Base-by-base conservation (phyloP, 2,888 invertebrate species). In the Erynnis tages region DNA sequence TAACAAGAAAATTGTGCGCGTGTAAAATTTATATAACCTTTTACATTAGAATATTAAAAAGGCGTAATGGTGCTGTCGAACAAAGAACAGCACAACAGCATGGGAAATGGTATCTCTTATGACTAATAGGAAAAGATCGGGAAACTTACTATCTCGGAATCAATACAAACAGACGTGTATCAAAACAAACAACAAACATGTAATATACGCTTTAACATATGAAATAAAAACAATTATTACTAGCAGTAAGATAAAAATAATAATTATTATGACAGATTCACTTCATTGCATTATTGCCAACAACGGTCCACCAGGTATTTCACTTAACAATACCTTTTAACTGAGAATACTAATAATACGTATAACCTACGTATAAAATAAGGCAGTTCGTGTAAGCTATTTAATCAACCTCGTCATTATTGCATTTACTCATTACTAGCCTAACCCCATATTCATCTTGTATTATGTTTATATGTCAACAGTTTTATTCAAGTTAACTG, bases 1-100 rank as follows among this genome's bases (percentile, higher is more conserved):
- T 35, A 50, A 50, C 50, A 32, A 43, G 35, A 43, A 43, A 35
- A 43, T 47, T 50, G 50, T 50, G 50, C 50, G 50, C 41, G 50
- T 17, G 35, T 25, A 46, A 35, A 35, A 46, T 23, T 25, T 44
- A 32, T 14, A 48, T 21, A 48, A 48, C 30, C 30, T 4, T 40
- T 21, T 40, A 48, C 48, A 34, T 49, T 40, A 41, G 40, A 34
- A 49, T 5, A 32, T 32, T 48, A 29, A 48, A 41, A 46, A 38
- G 48, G 38, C 27, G 27, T 38, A 19, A 23, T 38, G 16, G 32
- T 49, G 30, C 25, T 14, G 38, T 30, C 16, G 32, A 38, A 49
- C 27, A 32, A 41, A 30, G 38, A 14, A 32, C 30, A 30, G 19
- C 21, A 49, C 32, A 49, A 41, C 32, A 41, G 49, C 29, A 34